Base-by-base conservation (phyloP, 2,888 invertebrate genomes). In the Eurois occulta region DNA sequence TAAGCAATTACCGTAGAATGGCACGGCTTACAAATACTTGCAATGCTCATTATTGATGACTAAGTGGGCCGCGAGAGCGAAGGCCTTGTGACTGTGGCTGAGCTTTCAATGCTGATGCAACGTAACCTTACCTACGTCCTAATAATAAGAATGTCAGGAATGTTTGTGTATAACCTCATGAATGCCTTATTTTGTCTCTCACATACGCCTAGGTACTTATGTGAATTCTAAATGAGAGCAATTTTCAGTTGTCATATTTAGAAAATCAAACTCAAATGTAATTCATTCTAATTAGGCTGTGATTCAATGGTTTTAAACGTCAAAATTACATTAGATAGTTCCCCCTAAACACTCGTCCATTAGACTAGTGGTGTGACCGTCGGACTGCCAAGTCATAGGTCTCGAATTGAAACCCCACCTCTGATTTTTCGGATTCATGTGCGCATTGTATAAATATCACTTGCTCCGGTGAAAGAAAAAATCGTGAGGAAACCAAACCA, bases 21-120 rank as follows among this genome's bases (percentile, higher is more conserved):
- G 73, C 73, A 65, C 32, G 41, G 52, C 35, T 38, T 38, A 64
- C 64, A 38, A 64, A 64, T 64, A 41, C 64, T 68, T 43, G n/a
- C 70, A 67, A 58, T 67, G 48, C 35, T 62, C 60, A 60, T 65
- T 65, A 66, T 46, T 65, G 85, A 80, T 84, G 85, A 81, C 81
- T 84, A 80, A 81, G 84, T 78, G 18, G 2, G 0, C 13, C 13
- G 52, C 66, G 52, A 64, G 76, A 62, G 81, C 74, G 74, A 84
- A 73, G 60, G 16, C 81, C 84, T 84, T 80, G 80, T 38, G 62
- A 24, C 35, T 64, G 38, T 62, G 32, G 0, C 60, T 24, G 43
- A 64, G 58, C 13, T 21, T 58, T 78, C 28, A 52, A n/a, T 32
- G 13, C 43, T 80, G 79, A 55, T 60, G 81, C 74, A 84, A 84